phyloP scores from a whole-genome alignment of 2,113 vertebrate genomes.

The Perca schrenkii region DNA sequence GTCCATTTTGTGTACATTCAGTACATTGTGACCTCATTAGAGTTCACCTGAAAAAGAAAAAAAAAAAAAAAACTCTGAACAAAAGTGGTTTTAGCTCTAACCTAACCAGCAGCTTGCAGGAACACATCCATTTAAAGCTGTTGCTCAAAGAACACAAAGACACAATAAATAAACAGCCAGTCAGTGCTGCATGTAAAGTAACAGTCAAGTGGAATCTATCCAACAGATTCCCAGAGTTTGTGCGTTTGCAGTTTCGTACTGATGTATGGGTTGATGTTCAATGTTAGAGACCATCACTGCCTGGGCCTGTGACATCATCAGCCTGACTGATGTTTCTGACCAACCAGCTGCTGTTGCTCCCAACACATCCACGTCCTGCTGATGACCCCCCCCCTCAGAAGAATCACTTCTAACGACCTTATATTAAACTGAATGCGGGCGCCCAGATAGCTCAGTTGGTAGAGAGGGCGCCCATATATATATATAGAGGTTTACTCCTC shows the following conservation, averaged over 20 bases:
- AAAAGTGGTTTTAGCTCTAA: not conserved
- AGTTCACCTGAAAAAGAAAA: not conserved
- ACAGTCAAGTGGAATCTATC: slow-evolving; percentile 19
- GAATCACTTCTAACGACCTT: not conserved
- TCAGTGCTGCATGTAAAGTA: slow-evolving; percentile 18
- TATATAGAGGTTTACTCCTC: too few relatives aligned
- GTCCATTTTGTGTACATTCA: not conserved
- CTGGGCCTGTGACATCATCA: not conserved
- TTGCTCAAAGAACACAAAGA: slow-evolving; percentile 20
- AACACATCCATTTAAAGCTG: slow-evolving; percentile 16
- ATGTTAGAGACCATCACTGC: not conserved
- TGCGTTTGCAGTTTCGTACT: slow-evolving; percentile 1
- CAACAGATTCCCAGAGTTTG: not conserved
- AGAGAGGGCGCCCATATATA: too few relatives aligned
- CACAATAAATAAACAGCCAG: slow-evolving; percentile 55
- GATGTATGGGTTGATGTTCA: not conserved
- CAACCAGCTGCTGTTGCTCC: not conserved
- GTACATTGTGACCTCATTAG: not conserved
- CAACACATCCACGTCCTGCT: not conserved
- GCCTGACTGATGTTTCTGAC: not conserved
- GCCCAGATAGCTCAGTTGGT: too few relatives aligned
- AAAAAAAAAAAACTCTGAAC: not conserved
- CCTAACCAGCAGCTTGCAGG: not conserved
- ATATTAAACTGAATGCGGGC: not conserved
- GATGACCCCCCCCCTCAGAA: not conserved